These are phyloP conservation scores for Apeira syringaria DNA, from an alignment of 2,888 invertebrate genomes.

Conservation along the genomic window DNA sequence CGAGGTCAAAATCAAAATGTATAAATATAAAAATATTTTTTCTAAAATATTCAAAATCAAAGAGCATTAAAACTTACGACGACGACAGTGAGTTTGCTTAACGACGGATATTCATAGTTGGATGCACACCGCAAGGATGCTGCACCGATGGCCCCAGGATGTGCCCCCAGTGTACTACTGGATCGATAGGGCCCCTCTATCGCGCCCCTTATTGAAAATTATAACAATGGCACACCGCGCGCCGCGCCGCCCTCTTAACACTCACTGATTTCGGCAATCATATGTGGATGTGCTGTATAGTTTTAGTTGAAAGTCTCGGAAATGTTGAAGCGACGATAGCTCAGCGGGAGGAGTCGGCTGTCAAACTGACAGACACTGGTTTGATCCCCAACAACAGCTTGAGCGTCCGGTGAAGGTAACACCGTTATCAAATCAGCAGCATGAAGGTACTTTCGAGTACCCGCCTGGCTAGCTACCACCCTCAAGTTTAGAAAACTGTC, in stretches of 20 bases:
- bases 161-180: conserved; percentile 49
- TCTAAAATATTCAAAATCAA: background rate
- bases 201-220: conserved; percentile 83
- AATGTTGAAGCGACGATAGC: too few relatives aligned
- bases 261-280: conserved; percentile 78
- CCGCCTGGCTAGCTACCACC: too few relatives aligned
- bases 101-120: conserved; percentile 59
- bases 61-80: conserved; percentile 1
- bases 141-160: conserved; percentile 48
- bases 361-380: too few relatives aligned
- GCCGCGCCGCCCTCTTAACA: conserved; percentile 75
- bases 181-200: conserved; percentile 81
- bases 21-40: too few relatives aligned
- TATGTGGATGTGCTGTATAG: conserved; percentile 58
- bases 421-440: too few relatives aligned
- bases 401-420: too few relatives aligned
- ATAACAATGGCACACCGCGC: conserved; percentile 81
- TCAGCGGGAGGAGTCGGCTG: too few relatives aligned
- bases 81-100: conserved; percentile 10
- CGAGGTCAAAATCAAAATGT: too few relatives aligned
- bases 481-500: too few relatives aligned
- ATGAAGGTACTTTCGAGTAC: too few relatives aligned
- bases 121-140: conserved; percentile 71
- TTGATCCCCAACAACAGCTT: too few relatives aligned
- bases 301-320: conserved; percentile 27